Evolutionary conservation across 1,140 invertebrate genomes (phyloP).

Genomic region (Monochamus saltuarius): DNA sequence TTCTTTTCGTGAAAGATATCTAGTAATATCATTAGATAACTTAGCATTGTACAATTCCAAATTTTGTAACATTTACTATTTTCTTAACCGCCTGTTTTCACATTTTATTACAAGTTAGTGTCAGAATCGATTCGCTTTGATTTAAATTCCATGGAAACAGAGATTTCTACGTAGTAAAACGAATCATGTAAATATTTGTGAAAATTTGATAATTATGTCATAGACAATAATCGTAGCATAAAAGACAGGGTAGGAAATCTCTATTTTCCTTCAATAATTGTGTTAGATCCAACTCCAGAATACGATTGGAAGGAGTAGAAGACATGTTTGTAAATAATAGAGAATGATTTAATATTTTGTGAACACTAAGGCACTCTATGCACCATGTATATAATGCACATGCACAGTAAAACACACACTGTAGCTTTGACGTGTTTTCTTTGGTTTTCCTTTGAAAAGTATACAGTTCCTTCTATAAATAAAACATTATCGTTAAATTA

Average conservation of each 20-base stretch:
- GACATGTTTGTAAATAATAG: conserved; percentile 23
- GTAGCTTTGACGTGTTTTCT: conserved; percentile 6
- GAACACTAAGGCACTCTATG: conserved; percentile 27
- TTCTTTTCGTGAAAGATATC: not conserved
- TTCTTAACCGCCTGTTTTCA: not conserved
- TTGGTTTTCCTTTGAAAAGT: no score
- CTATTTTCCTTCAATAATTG: conserved; percentile 10
- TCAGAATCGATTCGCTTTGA: not conserved
- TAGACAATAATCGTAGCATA: no score
- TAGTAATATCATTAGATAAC: no score
- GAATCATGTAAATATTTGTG: conserved; percentile 2
- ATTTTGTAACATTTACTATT: not conserved
- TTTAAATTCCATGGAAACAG: conserved; percentile 17
- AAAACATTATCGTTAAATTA: no score
- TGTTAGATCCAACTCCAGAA: not conserved
- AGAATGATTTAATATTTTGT: conserved; percentile 22
- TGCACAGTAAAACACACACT: conserved; percentile 20
- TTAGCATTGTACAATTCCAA: conserved; percentile 1
- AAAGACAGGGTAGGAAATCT: conserved; percentile 30
- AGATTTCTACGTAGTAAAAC: conserved; percentile 14
- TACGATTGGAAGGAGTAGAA: not conserved
- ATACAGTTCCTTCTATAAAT: no score
- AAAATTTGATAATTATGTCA: conserved; percentile 15
- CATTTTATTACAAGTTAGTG: not conserved
- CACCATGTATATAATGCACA: conserved; percentile 37